Conservation (phyloP, 30 jellyfish, hydroid and myxozoan species). For the Clytia hemisphaerica region DNA sequence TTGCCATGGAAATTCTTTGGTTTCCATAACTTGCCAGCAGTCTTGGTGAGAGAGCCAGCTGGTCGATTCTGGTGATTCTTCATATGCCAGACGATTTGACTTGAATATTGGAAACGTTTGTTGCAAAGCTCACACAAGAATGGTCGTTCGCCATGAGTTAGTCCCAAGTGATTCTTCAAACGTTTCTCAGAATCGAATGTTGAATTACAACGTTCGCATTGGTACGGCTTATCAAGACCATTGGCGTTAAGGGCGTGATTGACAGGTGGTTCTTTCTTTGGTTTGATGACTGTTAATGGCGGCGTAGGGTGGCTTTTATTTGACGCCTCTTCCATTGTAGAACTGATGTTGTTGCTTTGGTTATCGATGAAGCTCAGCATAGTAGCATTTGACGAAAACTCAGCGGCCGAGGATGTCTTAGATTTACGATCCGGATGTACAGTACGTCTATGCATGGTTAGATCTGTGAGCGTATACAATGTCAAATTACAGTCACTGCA, state of each 20-base stretch:
- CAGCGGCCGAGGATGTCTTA: neutral
- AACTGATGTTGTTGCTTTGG: slow-evolving; percentile 39
- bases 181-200: slow-evolving; percentile 43
- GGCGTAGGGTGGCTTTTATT: slow-evolving; percentile 8
- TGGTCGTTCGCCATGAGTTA: slow-evolving; percentile 61
- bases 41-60: neutral
- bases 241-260: neutral
- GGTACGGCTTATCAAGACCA: neutral
- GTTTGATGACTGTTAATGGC: neutral
- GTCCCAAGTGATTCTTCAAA: slow-evolving; percentile 57
- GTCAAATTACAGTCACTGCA: slow-evolving; percentile 68
- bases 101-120: slow-evolving; percentile 54
- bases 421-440: slow-evolving; percentile 42
- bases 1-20: neutral
- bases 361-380: slow-evolving; percentile 8
- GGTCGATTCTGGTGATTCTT: slow-evolving; percentile 24
- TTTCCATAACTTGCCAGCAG: slow-evolving; percentile 23
- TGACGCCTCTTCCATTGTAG: slow-evolving; percentile 59
- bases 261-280: neutral
- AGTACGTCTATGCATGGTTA: slow-evolving; percentile 63
- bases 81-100: slow-evolving; percentile 68
- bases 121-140: slow-evolving; percentile 51
- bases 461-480: slow-evolving; percentile 52
- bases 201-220: neutral
- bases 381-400: neutral